Evolutionary conservation across 2,797 vertebrate genomes (phyloP), one percentile per base, ranked within the genome.

Genomic region (Liparis tanakae): DNA sequence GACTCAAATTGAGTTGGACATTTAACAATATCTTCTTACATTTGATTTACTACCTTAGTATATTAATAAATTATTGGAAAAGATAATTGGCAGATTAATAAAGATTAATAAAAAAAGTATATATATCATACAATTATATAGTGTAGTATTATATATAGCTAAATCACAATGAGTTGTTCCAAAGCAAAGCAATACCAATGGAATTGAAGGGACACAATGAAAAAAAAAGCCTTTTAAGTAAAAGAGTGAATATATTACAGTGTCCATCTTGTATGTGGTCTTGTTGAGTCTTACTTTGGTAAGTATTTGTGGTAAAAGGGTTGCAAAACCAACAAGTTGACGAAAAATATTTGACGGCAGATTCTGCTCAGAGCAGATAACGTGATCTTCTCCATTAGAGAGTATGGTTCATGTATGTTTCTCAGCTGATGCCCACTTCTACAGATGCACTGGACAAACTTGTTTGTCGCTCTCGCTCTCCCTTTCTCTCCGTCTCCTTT

Each of bases 361-460:
- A 72, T 68, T 79, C 61, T 73, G 55, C 57, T 82, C 55, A 8
- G 68, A 60, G 60, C 73, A 75, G 70, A 81, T 76, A 68, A 80
- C 67, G 55, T 74, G 79, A 87, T 82, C 82, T 78, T 36, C 37
- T 85, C 46, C 54, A 33, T 71, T 33, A 54, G 63, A 69, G 77
- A 78, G 68, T 70, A 36, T 57, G 54, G 56, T 67, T 53, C 51
- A 18, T 70, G 58, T 53, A 22, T 77, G 81, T 85, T 80, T 82
- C 69, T 81, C 79, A 82, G 75, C 67, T 34, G 53, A 74, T 53
- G 59, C 70, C 69, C 68, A 67, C 60, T 78, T 79, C 72, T 83
- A 76, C 76, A 87, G 76, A 89, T 81, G 62, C 80, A 78, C 55
- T 44, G 37, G 61, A 37, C 69, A 72, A 75, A 80, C 55, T 65